phyloP scores from a whole-genome alignment of 2,797 vertebrate species.

The Meriones psammophilus region DNA sequence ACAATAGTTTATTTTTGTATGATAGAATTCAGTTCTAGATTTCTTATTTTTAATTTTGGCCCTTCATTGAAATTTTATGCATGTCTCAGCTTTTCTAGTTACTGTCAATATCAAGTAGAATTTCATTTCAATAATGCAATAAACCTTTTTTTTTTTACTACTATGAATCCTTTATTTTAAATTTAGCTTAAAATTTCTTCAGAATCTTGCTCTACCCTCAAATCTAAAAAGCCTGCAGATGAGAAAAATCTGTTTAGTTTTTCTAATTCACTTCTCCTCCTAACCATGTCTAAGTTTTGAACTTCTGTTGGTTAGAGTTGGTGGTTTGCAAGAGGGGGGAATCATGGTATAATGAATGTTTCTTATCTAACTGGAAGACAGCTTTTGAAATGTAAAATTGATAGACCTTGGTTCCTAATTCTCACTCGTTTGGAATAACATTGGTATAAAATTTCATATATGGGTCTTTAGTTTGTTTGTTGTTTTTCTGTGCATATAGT shows the following conservation, averaged over 20 bases:
- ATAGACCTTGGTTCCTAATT: background rate
- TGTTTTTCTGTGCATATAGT: background rate
- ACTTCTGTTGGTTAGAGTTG: background rate
- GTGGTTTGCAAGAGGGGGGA: fast-evolving
- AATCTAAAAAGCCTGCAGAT: background rate
- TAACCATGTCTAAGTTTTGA: background rate
- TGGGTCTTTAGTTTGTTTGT: background rate
- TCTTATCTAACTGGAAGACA: background rate
- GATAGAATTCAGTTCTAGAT: background rate
- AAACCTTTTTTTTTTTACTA: background rate
- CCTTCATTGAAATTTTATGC: background rate
- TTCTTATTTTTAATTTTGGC: background rate
- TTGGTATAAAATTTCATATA: background rate
- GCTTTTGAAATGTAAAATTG: background rate
- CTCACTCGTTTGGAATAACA: background rate
- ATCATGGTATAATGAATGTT: background rate
- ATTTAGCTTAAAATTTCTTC: slow-evolving; percentile 38
- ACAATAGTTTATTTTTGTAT: background rate
- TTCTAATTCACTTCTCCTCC: background rate
- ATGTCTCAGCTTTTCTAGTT: background rate
- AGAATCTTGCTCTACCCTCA: background rate
- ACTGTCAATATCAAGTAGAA: slow-evolving; percentile 40
- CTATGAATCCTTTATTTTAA: slow-evolving; percentile 28
- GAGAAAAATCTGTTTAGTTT: background rate
- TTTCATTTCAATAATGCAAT: slow-evolving; percentile 21